Conservation (phyloP, 1,140 invertebrate genomes). For the Drosophila simulans region DNA sequence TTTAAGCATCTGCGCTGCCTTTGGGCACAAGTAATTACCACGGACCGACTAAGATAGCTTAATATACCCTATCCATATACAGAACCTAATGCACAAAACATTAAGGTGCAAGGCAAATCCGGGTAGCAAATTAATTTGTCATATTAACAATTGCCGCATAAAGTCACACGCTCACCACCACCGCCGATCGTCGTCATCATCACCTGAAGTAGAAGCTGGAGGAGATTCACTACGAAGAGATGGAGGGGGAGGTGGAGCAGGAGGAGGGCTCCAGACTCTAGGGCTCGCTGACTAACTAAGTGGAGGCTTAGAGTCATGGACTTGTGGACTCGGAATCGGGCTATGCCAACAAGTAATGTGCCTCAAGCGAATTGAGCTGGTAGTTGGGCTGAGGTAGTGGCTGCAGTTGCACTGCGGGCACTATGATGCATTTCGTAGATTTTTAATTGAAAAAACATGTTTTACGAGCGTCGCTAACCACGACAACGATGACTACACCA, state of each 20-base stretch:
- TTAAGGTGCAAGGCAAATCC: constrained; percentile 61
- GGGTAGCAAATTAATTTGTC: constrained; percentile 82
- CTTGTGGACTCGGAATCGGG: constrained; percentile 29
- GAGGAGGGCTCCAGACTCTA: constrained; percentile 29
- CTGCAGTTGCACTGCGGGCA: constrained; percentile 45
- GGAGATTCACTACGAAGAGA: neutral
- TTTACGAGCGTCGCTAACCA: constrained; percentile 79
- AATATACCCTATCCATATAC: constrained; percentile 56
- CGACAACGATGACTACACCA: constrained; percentile 63
- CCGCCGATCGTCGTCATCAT: constrained; percentile 54
- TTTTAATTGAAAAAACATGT: constrained; percentile 84
- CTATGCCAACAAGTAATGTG: constrained; percentile 44
- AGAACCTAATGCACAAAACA: constrained; percentile 39
- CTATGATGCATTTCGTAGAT: constrained; percentile 76
- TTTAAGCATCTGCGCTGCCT: neutral
- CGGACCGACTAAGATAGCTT: constrained; percentile 22
- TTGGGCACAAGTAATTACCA: constrained; percentile 13
- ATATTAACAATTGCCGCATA: constrained; percentile 80
- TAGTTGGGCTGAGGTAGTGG: neutral
- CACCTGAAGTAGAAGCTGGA: constrained; percentile 13
- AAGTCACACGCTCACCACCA: constrained; percentile 73
- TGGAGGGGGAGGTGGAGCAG: constrained; percentile 7
- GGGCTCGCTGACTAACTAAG: constrained; percentile 60
- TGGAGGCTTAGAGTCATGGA: constrained; percentile 30
- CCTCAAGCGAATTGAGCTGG: constrained; percentile 36